Base-by-base conservation (phyloP, 2,888 invertebrate genomes). In the Bursaphelenchus okinawaensis region DNA sequence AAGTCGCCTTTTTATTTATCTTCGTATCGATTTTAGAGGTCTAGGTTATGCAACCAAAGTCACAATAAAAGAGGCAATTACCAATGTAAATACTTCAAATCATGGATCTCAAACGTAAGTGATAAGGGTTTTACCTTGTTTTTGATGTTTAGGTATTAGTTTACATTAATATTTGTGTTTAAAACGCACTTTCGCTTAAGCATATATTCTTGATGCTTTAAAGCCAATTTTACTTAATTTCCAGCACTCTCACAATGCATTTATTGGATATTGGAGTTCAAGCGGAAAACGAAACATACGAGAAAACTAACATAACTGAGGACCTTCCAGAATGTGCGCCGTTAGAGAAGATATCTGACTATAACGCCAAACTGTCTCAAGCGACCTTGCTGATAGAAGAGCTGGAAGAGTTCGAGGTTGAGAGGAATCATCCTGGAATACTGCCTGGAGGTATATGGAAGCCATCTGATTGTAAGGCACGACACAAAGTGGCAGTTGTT, bases 401-500 rank as follows among this genome's bases (percentile, higher is more conserved):
- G 60, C 68, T 81, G 16, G 59, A 72, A 29, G 76, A 75, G 54
- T 65, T 58, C 1, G 75, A 75, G 23, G 75, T 82, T 7, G 63
- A 68, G 4, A 63, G 68, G 7, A 64, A 68, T 16, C 74, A 82
- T 71, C 73, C 77, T 4, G 76, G 78, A 26, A 12, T 82, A 7
- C 59, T 62, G 6, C 77, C 78, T 0, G 83, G 82, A 19, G 82
- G 82, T 6, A 62, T 68, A 2, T 82, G 82, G 82, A 69, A 72
- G n/a, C 82, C 82, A 1, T 24, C 62, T n/a, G 75, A 82, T 62
- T 82, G 82, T 65, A 64, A 54, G 12, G 61, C 77, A 2, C 56
- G 68, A 8, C 66, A 76, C 57, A 67, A 78, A 68, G 80, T 83
- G 6, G 83, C 83, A 9, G 72, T 83, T 4, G 78, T 83, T 51